Conservation (phyloP, 2,113 vertebrate genomes). For the Nibea coibor region DNA sequence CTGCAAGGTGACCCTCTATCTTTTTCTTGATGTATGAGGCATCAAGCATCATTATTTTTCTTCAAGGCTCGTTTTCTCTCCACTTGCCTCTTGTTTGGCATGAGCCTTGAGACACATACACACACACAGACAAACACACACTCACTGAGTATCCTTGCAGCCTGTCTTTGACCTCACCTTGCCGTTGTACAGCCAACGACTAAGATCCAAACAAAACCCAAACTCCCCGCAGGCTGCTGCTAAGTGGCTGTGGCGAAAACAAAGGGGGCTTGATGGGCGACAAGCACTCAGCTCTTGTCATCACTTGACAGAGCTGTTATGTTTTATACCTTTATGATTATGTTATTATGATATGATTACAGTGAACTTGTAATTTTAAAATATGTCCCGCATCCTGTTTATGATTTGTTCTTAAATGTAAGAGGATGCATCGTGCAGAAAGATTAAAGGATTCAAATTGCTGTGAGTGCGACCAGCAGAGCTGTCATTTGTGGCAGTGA, state of each 20-base stretch:
- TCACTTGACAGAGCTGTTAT: slow-evolving; percentile 21
- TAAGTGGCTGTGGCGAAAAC: slow-evolving; percentile 61
- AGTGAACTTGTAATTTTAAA: slow-evolving; percentile 6
- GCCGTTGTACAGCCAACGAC: slow-evolving; percentile 45
- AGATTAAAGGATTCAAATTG: slow-evolving; percentile 18
- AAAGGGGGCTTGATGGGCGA: slow-evolving; percentile 6
- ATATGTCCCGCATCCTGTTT: not conserved
- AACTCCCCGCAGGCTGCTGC: slow-evolving; percentile 58
- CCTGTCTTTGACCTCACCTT: slow-evolving; percentile 80
- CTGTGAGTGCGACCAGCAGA: slow-evolving; percentile 27
- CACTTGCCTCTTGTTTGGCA: slow-evolving; percentile 44
- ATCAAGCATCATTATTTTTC: slow-evolving; percentile 72
- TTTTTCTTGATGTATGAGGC: slow-evolving; percentile 70
- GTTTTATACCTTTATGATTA: slow-evolving; percentile 10
- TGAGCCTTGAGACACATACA: slow-evolving; percentile 52
- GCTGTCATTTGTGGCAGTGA: slow-evolving; percentile 57
- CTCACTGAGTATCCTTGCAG: slow-evolving; percentile 26
- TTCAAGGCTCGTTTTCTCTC: slow-evolving; percentile 70
- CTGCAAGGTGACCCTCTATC: slow-evolving; percentile 74
- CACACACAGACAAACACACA: slow-evolving; percentile 7
- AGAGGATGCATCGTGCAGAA: slow-evolving; percentile 3
- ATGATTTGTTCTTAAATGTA: slow-evolving; percentile 22
- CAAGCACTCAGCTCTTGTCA: slow-evolving; percentile 22
- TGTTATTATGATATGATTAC: slow-evolving; percentile 6
- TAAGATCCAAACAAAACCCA: slow-evolving; percentile 61